Conservation (phyloP, 2,113 vertebrate species). For the Leucosticte australis region DNA sequence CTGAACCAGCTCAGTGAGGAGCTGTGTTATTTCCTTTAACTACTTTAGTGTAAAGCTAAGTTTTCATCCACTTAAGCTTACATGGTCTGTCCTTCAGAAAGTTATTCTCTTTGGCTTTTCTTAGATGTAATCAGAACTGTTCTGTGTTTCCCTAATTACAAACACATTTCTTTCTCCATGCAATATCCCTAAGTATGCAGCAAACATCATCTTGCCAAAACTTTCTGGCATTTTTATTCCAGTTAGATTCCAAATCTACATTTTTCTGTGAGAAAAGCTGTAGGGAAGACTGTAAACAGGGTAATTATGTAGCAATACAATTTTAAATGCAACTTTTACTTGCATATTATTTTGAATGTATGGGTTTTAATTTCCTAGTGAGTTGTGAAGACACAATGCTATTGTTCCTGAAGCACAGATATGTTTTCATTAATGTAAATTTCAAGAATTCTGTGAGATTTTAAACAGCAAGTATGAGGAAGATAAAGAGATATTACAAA, state of each 20-base stretch:
- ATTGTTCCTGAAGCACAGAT: conserved; percentile 31
- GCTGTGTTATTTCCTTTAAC: conserved; percentile 23
- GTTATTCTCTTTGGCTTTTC: conserved; percentile 56
- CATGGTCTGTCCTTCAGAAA: conserved; percentile 64
- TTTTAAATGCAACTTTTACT: conserved; percentile 57
- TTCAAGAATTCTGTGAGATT: not conserved
- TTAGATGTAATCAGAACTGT: conserved; percentile 66
- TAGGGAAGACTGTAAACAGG: conserved; percentile 72
- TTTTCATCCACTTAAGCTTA: conserved; percentile 60
- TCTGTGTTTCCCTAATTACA: conserved; percentile 73
- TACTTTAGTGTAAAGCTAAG: not conserved
- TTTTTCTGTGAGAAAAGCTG: conserved; percentile 76
- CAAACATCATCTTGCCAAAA: conserved; percentile 63
- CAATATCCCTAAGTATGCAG: conserved; percentile 67
- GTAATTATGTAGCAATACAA: conserved; percentile 61
- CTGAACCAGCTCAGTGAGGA: not conserved
- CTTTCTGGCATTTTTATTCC: conserved; percentile 72
- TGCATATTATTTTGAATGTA: conserved; percentile 40
- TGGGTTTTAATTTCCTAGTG: conserved; percentile 28
- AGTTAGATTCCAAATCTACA: conserved; percentile 72
- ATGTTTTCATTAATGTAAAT: not conserved
- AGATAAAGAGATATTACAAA: not conserved
- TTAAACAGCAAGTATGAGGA: not conserved
- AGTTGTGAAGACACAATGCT: conserved; percentile 31
- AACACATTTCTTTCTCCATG: conserved; percentile 75